phyloP scores from a whole-genome alignment of 2,888 invertebrate species.

The Bursaphelenchus okinawaensis region DNA sequence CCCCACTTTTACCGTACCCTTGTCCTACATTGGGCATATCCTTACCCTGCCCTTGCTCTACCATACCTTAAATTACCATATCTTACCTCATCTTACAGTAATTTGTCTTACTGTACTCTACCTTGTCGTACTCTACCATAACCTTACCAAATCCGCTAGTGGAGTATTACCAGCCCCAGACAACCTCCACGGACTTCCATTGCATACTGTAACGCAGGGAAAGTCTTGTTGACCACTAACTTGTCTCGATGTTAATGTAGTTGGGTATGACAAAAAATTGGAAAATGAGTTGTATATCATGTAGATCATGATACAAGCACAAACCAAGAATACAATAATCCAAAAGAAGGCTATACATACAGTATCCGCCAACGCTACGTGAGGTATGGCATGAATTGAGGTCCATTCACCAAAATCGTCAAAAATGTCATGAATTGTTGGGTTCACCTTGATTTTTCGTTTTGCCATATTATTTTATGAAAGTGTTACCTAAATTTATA shows the following conservation, averaged over 20 bases:
- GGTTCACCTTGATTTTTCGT: neutral
- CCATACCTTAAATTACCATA: no score
- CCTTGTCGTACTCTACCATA: no score
- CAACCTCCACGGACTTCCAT: constrained; percentile 25
- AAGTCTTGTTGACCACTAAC: constrained; percentile 14
- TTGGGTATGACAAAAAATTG: constrained; percentile 2
- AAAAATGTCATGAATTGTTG: neutral
- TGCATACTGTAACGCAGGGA: constrained; percentile 27
- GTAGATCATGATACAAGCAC: neutral
- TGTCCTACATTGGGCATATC: no score
- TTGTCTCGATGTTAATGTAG: neutral
- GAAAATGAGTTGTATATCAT: neutral
- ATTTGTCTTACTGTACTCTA: no score
- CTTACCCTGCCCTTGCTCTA: no score
- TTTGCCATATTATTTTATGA: no score
- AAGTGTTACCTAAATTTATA: no score
- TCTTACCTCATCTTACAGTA: no score
- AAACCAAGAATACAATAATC: constrained; percentile 1
- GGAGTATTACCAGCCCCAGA: constrained; percentile 16
- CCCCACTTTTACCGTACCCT: no score
- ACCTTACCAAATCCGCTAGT: constrained; percentile 31
- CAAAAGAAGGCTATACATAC: constrained; percentile 8
- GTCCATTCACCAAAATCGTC: constrained; percentile 12
- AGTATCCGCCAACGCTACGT: constrained; percentile 8
- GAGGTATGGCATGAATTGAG: constrained; percentile 10